These are phyloP conservation scores for Coregonus sp. DNA, from an alignment of 2,797 vertebrate genomes.

Conservation along the genomic window DNA sequence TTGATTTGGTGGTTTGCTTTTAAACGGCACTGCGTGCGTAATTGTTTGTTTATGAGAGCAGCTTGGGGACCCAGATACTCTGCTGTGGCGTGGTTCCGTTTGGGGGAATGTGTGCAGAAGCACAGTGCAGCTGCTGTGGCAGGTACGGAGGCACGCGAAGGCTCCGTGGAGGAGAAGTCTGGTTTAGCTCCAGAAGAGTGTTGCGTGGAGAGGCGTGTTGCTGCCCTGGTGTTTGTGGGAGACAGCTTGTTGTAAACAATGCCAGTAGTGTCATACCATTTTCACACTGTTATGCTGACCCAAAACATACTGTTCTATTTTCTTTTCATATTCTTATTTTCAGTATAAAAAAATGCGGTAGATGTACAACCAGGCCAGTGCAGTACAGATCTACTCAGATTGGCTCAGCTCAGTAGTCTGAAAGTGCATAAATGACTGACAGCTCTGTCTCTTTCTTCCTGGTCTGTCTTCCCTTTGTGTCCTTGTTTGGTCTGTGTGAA, in stretches of 20 bases:
- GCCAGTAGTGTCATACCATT: neutral
- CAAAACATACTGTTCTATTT: neutral
- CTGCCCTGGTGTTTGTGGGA: neutral
- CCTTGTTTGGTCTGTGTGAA: neutral
- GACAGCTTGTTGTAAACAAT: neutral
- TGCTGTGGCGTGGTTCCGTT: conserved; percentile 35
- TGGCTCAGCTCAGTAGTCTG: neutral
- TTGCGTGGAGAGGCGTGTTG: neutral
- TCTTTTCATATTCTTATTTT: neutral
- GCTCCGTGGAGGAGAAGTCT: neutral
- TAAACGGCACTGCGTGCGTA: conserved; percentile 46
- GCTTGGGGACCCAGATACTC: conserved; percentile 25
- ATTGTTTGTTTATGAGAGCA: conserved; percentile 44
- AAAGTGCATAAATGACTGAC: neutral
- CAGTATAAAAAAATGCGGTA: neutral
- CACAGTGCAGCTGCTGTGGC: conserved; percentile 18
- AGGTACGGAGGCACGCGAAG: conserved; percentile 31
- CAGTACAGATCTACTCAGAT: neutral
- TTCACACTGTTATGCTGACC: neutral
- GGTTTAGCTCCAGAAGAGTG: too few relatives aligned
- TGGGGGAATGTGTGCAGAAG: conserved; percentile 3
- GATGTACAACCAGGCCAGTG: neutral
- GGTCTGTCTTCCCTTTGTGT: neutral
- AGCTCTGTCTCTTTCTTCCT: too few relatives aligned
- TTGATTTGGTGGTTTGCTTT: conserved; percentile 57